Evolutionary conservation across 2,113 vertebrate genomes (phyloP).

Genomic region (Scomber scombrus): DNA sequence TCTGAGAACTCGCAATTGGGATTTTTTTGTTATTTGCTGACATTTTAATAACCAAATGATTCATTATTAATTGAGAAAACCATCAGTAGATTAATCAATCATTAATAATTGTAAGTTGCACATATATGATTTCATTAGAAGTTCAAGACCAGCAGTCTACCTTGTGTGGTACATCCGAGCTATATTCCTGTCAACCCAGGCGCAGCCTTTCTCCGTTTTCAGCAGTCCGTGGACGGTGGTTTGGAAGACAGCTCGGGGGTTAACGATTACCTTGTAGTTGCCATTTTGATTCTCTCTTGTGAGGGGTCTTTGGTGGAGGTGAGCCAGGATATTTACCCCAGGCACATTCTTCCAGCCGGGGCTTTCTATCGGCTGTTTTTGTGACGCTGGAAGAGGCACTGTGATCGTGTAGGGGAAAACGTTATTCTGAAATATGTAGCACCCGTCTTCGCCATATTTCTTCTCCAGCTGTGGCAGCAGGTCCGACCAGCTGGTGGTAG

Average conservation of each 20-base stretch:
- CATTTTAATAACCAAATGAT: too few relatives aligned
- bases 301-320: constrained; percentile 64
- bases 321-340: constrained; percentile 81
- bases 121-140: background rate
- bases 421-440: constrained; percentile 83
- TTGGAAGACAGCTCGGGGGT: constrained; percentile 56
- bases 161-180: constrained; percentile 71
- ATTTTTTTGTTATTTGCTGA: too few relatives aligned
- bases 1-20: too few relatives aligned
- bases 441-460: constrained; percentile 14
- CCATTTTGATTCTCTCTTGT: rapidly evolving
- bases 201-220: rapidly evolving
- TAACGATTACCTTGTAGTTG: constrained; percentile 68
- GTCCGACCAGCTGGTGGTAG: constrained; percentile 71
- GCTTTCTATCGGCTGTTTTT: rapidly evolving
- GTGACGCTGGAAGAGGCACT: background rate
- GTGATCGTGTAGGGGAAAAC: constrained; percentile 58
- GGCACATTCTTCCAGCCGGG: constrained; percentile 67
- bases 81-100: too few relatives aligned
- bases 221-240: constrained; percentile 65
- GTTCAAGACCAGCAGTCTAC: background rate
- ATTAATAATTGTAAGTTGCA: too few relatives aligned
- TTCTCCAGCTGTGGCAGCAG: constrained; percentile 75
- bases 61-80: too few relatives aligned
- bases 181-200: constrained; percentile 33